These are phyloP conservation scores for Calephelis virginiensis DNA, from an alignment of 1,140 invertebrate species.

Conservation along the genomic window DNA sequence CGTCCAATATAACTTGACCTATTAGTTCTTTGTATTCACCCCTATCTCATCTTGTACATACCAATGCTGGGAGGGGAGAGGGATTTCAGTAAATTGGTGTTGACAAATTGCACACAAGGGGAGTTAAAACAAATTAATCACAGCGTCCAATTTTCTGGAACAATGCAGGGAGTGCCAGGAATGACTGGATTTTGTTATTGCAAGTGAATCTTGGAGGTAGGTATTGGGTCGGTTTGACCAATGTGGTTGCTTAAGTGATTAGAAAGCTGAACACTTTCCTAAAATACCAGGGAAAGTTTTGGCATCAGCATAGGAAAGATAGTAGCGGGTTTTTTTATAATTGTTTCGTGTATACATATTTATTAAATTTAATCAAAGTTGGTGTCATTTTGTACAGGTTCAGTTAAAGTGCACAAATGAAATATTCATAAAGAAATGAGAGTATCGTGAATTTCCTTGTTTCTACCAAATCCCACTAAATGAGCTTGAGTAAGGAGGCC, in stretches of 20 bases:
- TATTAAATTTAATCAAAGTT: no score
- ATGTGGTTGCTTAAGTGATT: slow-evolving; percentile 15
- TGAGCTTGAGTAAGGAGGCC: no score
- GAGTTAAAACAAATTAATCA: slow-evolving; percentile 72
- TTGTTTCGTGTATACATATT: no score
- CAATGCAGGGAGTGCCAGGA: slow-evolving; percentile 45
- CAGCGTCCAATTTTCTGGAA: slow-evolving; percentile 66
- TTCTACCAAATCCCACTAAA: no score
- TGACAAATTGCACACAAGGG: slow-evolving; percentile 59
- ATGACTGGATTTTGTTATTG: slow-evolving; percentile 38
- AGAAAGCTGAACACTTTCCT: background rate
- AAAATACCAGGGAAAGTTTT: no score
- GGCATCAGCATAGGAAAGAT: no score
- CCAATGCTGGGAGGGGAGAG: slow-evolving; percentile 18
- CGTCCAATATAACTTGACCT: slow-evolving; percentile 40
- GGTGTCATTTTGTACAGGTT: no score
- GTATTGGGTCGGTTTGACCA: slow-evolving; percentile 22
- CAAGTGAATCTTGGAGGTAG: slow-evolving; percentile 16
- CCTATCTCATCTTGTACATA: background rate
- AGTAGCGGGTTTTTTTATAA: no score
- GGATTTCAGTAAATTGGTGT: slow-evolving; percentile 37
- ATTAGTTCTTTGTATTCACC: slow-evolving; percentile 21
- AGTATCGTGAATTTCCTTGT: no score
- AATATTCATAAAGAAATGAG: no score
- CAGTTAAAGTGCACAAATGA: no score